Percentiles rank a stretch among this genome's conserved stretches.
Conservation (phyloP, 2,797 vertebrate species). For the Florisuga fusca region DNA sequence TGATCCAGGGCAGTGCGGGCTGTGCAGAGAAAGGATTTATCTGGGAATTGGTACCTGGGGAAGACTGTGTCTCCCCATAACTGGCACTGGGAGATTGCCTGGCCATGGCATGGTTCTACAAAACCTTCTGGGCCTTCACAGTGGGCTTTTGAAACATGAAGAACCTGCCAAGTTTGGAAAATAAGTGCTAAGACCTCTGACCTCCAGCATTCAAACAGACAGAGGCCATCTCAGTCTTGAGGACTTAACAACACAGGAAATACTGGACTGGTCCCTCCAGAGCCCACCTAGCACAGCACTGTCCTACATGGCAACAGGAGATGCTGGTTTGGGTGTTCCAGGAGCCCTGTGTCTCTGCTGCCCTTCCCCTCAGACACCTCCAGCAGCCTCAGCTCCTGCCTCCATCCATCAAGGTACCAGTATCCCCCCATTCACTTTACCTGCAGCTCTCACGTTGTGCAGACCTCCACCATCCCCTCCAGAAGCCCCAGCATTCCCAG, state of each 20-base stretch:
- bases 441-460: rapidly evolving
- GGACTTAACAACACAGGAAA: not conserved
- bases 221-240: not conserved
- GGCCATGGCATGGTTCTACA: rapidly evolving
- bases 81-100: not conserved
- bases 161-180: not conserved
- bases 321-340: not conserved
- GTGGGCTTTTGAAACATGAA: not conserved
- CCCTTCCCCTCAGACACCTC: not conserved
- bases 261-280: not conserved
- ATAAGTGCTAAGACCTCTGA: not conserved
- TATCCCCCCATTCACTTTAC: not conserved
- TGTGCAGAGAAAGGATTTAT: not conserved
- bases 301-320: not conserved
- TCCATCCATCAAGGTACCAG: not conserved
- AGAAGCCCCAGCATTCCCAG: not conserved
- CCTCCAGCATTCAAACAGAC: not conserved
- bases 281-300: not conserved
- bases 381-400: not conserved
- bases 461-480: not conserved
- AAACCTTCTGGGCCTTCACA: not conserved
- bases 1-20: not conserved
- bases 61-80: not conserved
- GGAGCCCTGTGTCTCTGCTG: not conserved
- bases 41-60: not conserved